These are phyloP conservation scores for Valencia hispanica DNA, from an alignment of 2,797 vertebrate genomes.

Conservation along the genomic window DNA sequence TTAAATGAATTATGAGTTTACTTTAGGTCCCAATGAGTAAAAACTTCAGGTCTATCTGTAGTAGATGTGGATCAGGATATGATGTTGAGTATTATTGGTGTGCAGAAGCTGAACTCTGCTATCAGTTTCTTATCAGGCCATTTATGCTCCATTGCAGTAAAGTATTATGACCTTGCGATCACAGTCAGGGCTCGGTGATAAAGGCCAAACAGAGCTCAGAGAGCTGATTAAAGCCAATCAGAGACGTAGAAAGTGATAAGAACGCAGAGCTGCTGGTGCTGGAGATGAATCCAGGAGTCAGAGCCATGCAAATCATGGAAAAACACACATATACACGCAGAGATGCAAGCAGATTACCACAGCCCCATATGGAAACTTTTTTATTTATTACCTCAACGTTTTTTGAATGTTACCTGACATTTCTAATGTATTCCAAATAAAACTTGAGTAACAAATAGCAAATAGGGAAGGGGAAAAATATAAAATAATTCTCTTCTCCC, in stretches of 20 bases:
- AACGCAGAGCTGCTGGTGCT: constrained; percentile 53
- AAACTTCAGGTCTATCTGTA: neutral
- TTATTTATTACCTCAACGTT: neutral
- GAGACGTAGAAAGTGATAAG: constrained; percentile 64
- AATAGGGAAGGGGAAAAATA: too few relatives aligned
- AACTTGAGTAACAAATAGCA: neutral
- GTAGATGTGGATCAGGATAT: constrained; percentile 20
- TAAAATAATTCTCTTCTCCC: neutral
- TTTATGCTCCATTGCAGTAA: constrained; percentile 58
- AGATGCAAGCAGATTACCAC: constrained; percentile 6
- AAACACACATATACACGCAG: constrained; percentile 32
- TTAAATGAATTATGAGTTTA: neutral
- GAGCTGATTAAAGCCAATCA: constrained; percentile 70
- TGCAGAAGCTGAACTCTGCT: constrained; percentile 39
- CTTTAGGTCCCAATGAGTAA: neutral
- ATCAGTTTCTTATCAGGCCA: constrained; percentile 56
- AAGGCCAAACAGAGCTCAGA: constrained; percentile 69
- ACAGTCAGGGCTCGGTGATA: constrained; percentile 55
- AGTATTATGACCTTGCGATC: constrained; percentile 63
- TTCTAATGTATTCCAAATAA: neutral
- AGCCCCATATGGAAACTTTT: neutral
- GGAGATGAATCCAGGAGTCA: constrained; percentile 53
- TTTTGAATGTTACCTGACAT: neutral
- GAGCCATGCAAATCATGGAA: constrained; percentile 48
- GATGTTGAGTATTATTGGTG: constrained; percentile 42